Evolutionary conservation across 2,888 invertebrate genomes (phyloP).

Genomic region (Rhorus exstirpatorius): DNA sequence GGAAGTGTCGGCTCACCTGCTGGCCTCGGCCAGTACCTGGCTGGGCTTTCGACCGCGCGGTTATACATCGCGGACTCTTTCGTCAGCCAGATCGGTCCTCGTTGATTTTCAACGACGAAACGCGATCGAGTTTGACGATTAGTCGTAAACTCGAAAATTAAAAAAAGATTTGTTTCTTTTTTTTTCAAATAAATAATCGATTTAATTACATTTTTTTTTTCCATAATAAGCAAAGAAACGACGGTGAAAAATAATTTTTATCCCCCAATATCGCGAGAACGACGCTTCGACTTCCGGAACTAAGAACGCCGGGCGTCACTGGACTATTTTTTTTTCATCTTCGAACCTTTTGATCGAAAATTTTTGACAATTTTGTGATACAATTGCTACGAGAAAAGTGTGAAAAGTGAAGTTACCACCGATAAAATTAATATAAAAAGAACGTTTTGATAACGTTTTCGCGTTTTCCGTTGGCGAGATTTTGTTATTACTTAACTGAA

Average conservation of each 20-base stretch:
- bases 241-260: slow-evolving; percentile 15
- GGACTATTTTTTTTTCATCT: slow-evolving; percentile 30
- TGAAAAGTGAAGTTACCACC: background rate
- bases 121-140: slow-evolving; percentile 30
- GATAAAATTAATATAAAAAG: too few relatives aligned
- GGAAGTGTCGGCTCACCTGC: slow-evolving; percentile 82
- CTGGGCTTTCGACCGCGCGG: slow-evolving; percentile 79
- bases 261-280: slow-evolving; percentile 36
- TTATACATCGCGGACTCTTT: slow-evolving; percentile 37
- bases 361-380: slow-evolving; percentile 9
- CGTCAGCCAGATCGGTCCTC: slow-evolving; percentile 31
- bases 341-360: background rate
- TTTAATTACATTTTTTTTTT: slow-evolving; percentile 7
- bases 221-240: too few relatives aligned
- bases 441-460: background rate
- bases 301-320: slow-evolving; percentile 46
- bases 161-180: slow-evolving; percentile 17
- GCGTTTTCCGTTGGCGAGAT: too few relatives aligned
- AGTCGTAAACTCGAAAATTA: background rate
- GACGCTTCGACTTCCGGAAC: slow-evolving; percentile 55
- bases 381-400: background rate
- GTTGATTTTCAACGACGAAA: slow-evolving; percentile 11
- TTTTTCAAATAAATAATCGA: background rate
- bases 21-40: slow-evolving; percentile 80
- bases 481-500: too few relatives aligned